Conservation (phyloP, 2,113 vertebrate genomes). For the Bostrychus sinensis region DNA sequence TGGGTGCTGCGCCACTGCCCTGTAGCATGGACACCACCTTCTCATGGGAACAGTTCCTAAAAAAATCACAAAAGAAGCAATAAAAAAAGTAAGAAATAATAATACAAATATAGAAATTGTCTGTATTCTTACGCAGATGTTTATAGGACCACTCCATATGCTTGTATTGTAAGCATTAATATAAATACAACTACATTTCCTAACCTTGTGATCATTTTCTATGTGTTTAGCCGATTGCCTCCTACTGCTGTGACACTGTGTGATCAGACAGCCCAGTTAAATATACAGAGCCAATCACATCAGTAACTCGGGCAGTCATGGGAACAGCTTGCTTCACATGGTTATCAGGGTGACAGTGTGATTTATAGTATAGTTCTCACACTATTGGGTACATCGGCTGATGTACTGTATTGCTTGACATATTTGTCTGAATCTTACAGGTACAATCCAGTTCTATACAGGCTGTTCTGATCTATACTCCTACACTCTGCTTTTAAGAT, state of each 20-base stretch:
- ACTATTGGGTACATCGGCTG: neutral
- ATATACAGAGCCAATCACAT: constrained; percentile 49
- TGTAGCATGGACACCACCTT: constrained; percentile 99
- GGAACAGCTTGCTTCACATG: constrained; percentile 37
- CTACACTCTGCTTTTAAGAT: constrained; percentile 28
- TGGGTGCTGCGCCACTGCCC: constrained; percentile 95
- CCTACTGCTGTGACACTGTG: constrained; percentile 38
- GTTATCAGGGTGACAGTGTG: constrained; percentile 20
- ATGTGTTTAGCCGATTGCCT: constrained; percentile 46
- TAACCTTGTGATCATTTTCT: constrained; percentile 16
- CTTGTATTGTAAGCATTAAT: constrained; percentile 17
- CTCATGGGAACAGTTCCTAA: constrained; percentile 96
- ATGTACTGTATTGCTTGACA: neutral
- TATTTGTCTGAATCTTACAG: neutral
- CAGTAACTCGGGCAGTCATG: constrained; percentile 33
- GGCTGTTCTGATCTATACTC: constrained; percentile 33
- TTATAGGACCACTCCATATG: neutral
- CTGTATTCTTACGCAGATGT: neutral
- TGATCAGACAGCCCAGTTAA: constrained; percentile 31
- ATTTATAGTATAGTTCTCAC: constrained; percentile 20
- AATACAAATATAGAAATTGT: neutral
- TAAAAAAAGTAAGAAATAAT: neutral
- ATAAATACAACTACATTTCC: neutral
- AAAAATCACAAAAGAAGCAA: neutral
- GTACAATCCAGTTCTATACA: constrained; percentile 17